Evolutionary conservation across 1,140 invertebrate species (phyloP).

Genomic region (Eurosta solidaginis): DNA sequence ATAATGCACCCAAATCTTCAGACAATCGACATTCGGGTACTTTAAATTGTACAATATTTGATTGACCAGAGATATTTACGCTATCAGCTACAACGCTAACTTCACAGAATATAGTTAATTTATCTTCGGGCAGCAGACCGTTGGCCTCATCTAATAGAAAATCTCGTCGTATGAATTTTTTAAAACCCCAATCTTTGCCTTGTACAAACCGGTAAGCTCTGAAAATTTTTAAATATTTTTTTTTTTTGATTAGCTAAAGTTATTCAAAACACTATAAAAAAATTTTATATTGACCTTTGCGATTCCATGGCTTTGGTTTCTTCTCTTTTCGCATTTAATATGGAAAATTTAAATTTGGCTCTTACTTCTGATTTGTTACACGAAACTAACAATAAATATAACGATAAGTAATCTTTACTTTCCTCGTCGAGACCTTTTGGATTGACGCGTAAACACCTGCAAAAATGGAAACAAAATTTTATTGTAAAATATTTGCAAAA

Average conservation of each 20-base stretch:
- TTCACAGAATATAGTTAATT: constrained; percentile 99
- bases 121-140: constrained; percentile 96
- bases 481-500: background rate
- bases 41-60: constrained; percentile 94
- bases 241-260: background rate
- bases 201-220: constrained; percentile 98
- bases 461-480: constrained; percentile 38
- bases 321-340: constrained; percentile 99
- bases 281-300: constrained; percentile 61
- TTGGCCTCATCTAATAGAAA: constrained; percentile 98
- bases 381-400: constrained; percentile 97
- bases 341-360: constrained; percentile 99
- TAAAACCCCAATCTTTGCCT: constrained; percentile 99
- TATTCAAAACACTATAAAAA: background rate
- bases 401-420: constrained; percentile 98
- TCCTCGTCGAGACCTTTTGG: constrained; percentile 99
- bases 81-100: constrained; percentile 96
- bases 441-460: constrained; percentile 96
- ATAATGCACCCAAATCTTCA: constrained; percentile 90
- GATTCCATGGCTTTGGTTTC: constrained; percentile 99
- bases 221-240: background rate
- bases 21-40: constrained; percentile 94
- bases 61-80: constrained; percentile 95
- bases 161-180: constrained; percentile 98
- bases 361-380: constrained; percentile 99